These are phyloP conservation scores for Empis livida DNA, from an alignment of 2,888 invertebrate genomes.

Conservation along the genomic window DNA sequence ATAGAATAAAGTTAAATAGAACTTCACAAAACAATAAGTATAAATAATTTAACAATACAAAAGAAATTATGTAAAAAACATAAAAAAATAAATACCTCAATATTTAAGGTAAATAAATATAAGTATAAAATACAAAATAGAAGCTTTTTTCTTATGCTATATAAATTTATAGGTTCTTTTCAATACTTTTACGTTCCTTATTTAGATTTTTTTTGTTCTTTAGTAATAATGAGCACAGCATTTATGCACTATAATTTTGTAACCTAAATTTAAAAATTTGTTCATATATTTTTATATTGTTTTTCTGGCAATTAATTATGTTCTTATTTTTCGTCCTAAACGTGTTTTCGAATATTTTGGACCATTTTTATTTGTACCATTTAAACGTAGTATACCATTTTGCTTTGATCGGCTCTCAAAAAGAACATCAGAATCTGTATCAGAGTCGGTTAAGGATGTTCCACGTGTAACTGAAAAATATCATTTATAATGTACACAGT, in stretches of 20 bases:
- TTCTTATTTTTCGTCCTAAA: conserved; percentile 33
- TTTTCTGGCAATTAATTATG: conserved; percentile 17
- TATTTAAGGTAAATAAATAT: too few relatives aligned
- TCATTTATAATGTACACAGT: not conserved
- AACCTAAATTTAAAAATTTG: not conserved
- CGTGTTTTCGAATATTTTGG: conserved; percentile 27
- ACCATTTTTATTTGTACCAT: conserved; percentile 17
- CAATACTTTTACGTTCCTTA: too few relatives aligned
- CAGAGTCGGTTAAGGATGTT: conserved; percentile 57
- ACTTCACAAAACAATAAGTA: too few relatives aligned
- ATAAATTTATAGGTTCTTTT: too few relatives aligned
- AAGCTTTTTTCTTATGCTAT: too few relatives aligned
- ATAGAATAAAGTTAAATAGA: too few relatives aligned
- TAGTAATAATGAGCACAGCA: too few relatives aligned
- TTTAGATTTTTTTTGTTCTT: too few relatives aligned
- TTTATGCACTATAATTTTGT: not conserved
- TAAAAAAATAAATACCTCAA: too few relatives aligned
- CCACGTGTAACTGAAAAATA: conserved; percentile 22
- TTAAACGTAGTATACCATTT: conserved; percentile 21
- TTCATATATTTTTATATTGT: not conserved
- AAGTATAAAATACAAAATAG: too few relatives aligned
- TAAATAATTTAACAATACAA: too few relatives aligned
- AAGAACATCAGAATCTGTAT: conserved; percentile 74
- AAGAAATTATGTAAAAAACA: too few relatives aligned
- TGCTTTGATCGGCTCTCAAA: conserved; percentile 53